Conservation (phyloP, 2,113 vertebrate species). For the Peucedramus taeniatus region DNA sequence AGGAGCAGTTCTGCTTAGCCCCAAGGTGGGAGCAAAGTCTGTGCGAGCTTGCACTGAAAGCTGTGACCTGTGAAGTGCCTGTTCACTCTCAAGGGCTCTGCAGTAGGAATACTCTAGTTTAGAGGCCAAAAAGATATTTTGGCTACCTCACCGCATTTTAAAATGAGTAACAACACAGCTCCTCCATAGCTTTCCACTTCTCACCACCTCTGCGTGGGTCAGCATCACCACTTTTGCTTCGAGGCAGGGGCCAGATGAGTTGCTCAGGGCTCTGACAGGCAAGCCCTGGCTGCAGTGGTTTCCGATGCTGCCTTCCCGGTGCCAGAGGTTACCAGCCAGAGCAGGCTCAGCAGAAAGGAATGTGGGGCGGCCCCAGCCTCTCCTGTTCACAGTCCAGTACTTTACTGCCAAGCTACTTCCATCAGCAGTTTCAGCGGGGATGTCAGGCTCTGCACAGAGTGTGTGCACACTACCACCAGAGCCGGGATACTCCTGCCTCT, state of each 20-base stretch:
- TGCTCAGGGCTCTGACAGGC: neutral
- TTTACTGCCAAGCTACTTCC: neutral
- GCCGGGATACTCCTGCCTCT: neutral
- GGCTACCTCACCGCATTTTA: neutral
- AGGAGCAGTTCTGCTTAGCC: neutral
- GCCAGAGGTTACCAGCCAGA: neutral
- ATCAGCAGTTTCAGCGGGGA: neutral
- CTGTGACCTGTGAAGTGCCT: neutral
- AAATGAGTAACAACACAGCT: neutral
- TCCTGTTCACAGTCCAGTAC: neutral
- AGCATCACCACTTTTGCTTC: neutral
- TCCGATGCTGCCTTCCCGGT: neutral
- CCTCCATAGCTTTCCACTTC: neutral
- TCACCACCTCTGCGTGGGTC: neutral
- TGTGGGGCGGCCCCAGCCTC: fast-evolving
- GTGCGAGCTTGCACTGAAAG: neutral
- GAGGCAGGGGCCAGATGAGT: neutral
- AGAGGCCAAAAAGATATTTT: neutral
- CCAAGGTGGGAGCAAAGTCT: neutral
- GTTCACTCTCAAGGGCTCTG: neutral
- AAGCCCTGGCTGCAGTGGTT: neutral
- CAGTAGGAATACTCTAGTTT: neutral
- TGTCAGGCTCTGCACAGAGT: neutral
- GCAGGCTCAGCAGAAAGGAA: slow-evolving; percentile 31
- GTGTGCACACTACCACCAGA: neutral